These are phyloP conservation scores for Lithobius niger DNA, from an alignment of 1,140 invertebrate species.

Conservation along the genomic window DNA sequence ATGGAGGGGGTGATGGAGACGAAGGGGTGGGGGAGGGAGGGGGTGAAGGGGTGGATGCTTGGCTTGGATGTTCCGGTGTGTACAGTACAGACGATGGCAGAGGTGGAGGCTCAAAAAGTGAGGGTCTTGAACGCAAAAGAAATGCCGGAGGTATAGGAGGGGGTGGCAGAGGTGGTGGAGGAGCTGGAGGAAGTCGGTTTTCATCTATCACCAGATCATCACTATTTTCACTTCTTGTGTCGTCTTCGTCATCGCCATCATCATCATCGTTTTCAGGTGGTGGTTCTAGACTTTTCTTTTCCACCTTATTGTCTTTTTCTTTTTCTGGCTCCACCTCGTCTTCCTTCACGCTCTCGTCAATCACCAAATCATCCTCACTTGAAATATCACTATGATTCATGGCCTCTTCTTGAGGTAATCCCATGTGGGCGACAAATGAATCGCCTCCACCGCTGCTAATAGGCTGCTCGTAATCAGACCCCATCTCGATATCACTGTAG, in stretches of 20 bases:
- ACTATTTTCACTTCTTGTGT: slow-evolving; percentile 38
- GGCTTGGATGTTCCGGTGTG: too few relatives aligned
- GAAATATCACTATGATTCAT: slow-evolving; percentile 9
- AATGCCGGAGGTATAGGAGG: too few relatives aligned
- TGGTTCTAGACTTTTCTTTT: neutral
- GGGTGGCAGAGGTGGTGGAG: too few relatives aligned
- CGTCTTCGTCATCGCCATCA: slow-evolving; percentile 11
- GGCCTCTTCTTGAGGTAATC: neutral
- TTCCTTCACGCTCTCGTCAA: slow-evolving; percentile 20
- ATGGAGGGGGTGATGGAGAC: too few relatives aligned
- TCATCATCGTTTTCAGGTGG: slow-evolving; percentile 6
- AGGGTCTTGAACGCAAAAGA: too few relatives aligned
- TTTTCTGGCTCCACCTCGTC: slow-evolving; percentile 9
- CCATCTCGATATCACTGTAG: slow-evolving; percentile 41
- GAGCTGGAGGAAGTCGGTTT: slow-evolving; percentile 15
- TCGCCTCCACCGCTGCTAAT: slow-evolving; percentile 7
- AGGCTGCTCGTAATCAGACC: slow-evolving; percentile 15
- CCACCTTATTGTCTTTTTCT: neutral
- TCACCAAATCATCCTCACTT: slow-evolving; percentile 24
- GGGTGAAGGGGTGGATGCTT: too few relatives aligned
- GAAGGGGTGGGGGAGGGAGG: too few relatives aligned
- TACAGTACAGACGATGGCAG: too few relatives aligned
- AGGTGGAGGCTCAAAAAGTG: too few relatives aligned
- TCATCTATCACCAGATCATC: slow-evolving; percentile 51
- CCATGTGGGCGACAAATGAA: neutral